These are phyloP conservation scores for Chrysomela aeneicollis DNA, from an alignment of 2,888 invertebrate genomes.

Conservation along the genomic window DNA sequence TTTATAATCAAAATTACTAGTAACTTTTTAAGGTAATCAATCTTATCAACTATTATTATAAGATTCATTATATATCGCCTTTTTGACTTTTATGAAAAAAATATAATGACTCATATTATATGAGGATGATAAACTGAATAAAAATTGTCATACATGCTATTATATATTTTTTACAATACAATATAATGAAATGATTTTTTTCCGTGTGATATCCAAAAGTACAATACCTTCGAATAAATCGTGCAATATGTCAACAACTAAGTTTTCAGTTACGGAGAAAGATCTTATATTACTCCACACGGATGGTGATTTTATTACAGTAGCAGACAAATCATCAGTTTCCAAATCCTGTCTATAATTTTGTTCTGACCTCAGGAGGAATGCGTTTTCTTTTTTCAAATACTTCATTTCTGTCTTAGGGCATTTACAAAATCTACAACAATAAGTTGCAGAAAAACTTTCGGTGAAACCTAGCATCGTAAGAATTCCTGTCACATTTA, in stretches of 20 bases:
- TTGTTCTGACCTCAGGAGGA: slow-evolving; percentile 8
- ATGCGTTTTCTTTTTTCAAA: not conserved
- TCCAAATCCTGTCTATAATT: slow-evolving; percentile 18
- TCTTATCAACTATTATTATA: too few relatives aligned
- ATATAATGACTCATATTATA: too few relatives aligned
- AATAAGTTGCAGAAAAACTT: slow-evolving; percentile 20
- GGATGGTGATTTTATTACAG: not conserved
- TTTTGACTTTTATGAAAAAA: too few relatives aligned
- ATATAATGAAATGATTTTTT: too few relatives aligned
- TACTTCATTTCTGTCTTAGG: slow-evolving; percentile 11
- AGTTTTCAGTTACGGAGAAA: slow-evolving; percentile 9
- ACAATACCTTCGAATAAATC: slow-evolving; percentile 10
- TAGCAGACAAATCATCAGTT: not conserved
- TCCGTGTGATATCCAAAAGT: slow-evolving; percentile 9
- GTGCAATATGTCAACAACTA: slow-evolving; percentile 13
- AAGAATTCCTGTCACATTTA: slow-evolving; percentile 15
- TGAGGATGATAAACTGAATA: too few relatives aligned
- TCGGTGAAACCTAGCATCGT: slow-evolving; percentile 17
- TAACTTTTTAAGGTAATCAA: too few relatives aligned
- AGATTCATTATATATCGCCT: too few relatives aligned
- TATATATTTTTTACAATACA: too few relatives aligned
- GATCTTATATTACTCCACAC: slow-evolving; percentile 8
- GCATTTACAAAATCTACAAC: slow-evolving; percentile 19
- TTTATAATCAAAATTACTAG: too few relatives aligned
- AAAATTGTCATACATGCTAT: too few relatives aligned